Base-by-base conservation (phyloP, 2,113 vertebrate genomes). In the Caretta caretta region DNA sequence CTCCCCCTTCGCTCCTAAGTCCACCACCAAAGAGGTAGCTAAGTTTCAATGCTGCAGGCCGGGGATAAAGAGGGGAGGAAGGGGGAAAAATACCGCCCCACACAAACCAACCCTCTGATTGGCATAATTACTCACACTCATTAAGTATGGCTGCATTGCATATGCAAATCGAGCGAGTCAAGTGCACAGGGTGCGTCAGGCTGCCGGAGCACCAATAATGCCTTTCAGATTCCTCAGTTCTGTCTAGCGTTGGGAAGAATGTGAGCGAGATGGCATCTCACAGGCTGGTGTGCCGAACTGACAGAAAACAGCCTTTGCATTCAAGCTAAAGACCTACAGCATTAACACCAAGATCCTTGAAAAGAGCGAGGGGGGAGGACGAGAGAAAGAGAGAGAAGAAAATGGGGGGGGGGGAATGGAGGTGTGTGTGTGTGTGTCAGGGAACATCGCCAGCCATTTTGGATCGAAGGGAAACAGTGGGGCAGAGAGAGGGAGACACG, bases 51-150 rank as follows among this genome's bases (percentile, higher is more conserved):
- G 4, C 88, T 53, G 8, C 0, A 13, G 96, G 80, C 84, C 3
- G 48, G 72, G 90, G 53, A 3, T 10, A 35, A 92, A 12, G 10
- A 9, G 38, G 51, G 49, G 20, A 53, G 48, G 17, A 1, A 22
- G 27, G 38, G 57, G 72, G 19, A 76, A 59, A 27, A 51, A 84
- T 0, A 84, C 0, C 8, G 0, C 54, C 84, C 81, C 86, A 75
- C 92, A 12, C 54, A 10, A 6, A 93, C 92, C 62, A 91, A 62
- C 76, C 96, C 94, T 96, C 93, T 7, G 76, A 97, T 98, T 98
- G 97, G 97, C 96, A 97, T 98, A 98, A 98, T 98, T 99, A 98
- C 98, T 99, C 98, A 98, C 97, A 80, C 96, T 97, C 96, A 97
- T 97, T 98, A 98, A 97, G 97, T 94, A 80, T 78, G 97, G 97